Evolutionary conservation across 1,140 invertebrate species (phyloP).

Genomic region (Cyclargus thomasi): DNA sequence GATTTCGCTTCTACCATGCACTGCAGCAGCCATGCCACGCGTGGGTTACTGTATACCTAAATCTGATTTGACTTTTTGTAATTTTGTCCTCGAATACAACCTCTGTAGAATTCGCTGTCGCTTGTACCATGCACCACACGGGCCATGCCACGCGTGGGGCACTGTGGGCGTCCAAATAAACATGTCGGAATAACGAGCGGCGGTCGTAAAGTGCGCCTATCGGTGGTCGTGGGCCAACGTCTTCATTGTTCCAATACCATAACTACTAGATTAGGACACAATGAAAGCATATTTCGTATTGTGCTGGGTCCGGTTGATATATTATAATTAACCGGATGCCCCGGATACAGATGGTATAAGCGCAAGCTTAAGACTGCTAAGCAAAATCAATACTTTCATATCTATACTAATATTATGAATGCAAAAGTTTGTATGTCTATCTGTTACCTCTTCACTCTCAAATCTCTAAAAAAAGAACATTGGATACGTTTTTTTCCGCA

Average conservation of each 20-base stretch:
- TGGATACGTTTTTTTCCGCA: too few relatives aligned
- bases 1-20: too few relatives aligned
- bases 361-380: too few relatives aligned
- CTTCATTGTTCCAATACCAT: constrained; percentile 41
- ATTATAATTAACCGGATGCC: constrained; percentile 1
- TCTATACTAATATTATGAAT: too few relatives aligned
- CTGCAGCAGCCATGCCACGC: too few relatives aligned
- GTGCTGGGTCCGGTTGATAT: not conserved
- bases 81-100: not conserved
- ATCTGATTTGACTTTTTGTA: too few relatives aligned
- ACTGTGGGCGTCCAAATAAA: constrained; percentile 63
- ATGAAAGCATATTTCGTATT: constrained; percentile 5
- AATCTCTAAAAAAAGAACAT: too few relatives aligned
- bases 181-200: constrained; percentile 51
- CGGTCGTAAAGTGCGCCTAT: constrained; percentile 44
- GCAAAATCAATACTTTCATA: too few relatives aligned
- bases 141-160: constrained; percentile 58
- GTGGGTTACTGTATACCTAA: too few relatives aligned
- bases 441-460: too few relatives aligned
- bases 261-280: constrained; percentile 21
- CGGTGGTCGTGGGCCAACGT: constrained; percentile 40
- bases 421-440: too few relatives aligned
- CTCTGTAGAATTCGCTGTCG: constrained; percentile 20
- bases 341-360: not conserved
- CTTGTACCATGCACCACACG: constrained; percentile 26